Conservation (phyloP, 2,113 vertebrate species). For the Bufo bufo region DNA sequence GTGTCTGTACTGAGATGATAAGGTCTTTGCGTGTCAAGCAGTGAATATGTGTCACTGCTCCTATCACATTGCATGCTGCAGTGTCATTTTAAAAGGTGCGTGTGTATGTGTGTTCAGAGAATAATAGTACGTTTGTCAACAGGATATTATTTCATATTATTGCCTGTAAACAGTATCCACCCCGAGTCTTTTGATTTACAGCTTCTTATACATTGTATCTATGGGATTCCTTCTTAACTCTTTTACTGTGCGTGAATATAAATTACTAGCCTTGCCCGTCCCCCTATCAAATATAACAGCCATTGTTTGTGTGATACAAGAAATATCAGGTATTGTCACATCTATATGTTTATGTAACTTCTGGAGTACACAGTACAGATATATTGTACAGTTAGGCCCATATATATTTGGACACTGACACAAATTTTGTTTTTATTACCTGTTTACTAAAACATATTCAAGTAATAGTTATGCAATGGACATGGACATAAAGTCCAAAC, state of each 20-base stretch:
- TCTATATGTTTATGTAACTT: not conserved
- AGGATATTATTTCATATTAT: slow-evolving; percentile 51
- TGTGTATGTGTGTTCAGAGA: slow-evolving; percentile 34
- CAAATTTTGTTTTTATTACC: no score
- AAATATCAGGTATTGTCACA: not conserved
- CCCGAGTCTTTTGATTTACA: slow-evolving; percentile 18
- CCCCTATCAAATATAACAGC: not conserved
- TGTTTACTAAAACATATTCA: no score
- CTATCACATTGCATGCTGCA: slow-evolving; percentile 57
- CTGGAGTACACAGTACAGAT: not conserved
- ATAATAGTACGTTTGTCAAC: slow-evolving; percentile 54
- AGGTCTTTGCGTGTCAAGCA: slow-evolving; percentile 54
- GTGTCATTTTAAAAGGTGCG: slow-evolving; percentile 57
- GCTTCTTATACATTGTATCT: not conserved
- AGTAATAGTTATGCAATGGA: no score
- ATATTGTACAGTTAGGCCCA: no score
- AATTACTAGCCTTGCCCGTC: not conserved
- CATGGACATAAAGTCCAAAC: no score
- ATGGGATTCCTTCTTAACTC: not conserved
- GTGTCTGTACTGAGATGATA: slow-evolving; percentile 35
- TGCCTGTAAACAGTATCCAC: slow-evolving; percentile 47
- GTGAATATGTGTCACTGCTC: slow-evolving; percentile 25
- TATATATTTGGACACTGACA: no score
- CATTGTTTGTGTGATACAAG: not conserved
- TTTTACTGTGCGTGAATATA: not conserved